These are phyloP conservation scores for Hyperoplus lanceolatus DNA, from an alignment of 2,797 vertebrate species.

Conservation along the genomic window DNA sequence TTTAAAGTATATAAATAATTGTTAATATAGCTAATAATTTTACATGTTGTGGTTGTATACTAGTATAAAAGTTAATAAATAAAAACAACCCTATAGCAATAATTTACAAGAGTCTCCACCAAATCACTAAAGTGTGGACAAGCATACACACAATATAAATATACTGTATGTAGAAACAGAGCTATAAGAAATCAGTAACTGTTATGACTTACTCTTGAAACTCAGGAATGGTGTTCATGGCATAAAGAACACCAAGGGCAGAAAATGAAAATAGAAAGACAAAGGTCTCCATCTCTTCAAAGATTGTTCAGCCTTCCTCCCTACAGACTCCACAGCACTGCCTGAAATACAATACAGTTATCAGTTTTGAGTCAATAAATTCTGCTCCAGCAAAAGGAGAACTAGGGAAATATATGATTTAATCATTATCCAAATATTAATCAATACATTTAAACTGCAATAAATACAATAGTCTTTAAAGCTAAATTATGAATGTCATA, in stretches of 20 bases:
- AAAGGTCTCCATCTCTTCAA: constrained; percentile 77
- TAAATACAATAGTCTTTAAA: not conserved
- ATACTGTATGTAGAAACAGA: not conserved
- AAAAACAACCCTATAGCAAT: not conserved
- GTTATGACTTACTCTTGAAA: constrained; percentile 89
- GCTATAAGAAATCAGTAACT: constrained; percentile 22
- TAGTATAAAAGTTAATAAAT: not conserved
- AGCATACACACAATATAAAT: too few species aligned
- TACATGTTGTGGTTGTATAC: not conserved
- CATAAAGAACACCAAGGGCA: constrained; percentile 87
- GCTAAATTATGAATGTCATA: constrained; percentile 4
- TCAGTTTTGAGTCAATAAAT: not conserved
- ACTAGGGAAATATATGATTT: constrained; percentile 7
- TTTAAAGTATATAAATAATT: not conserved
- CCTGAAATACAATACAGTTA: constrained; percentile 38
- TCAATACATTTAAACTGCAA: too few species aligned
- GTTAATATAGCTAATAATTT: not conserved
- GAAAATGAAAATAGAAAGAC: constrained; percentile 88
- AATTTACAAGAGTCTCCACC: not conserved
- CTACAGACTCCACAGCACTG: constrained; percentile 36
- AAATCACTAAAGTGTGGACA: not conserved
- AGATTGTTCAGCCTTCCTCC: constrained; percentile 17
- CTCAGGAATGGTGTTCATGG: constrained; percentile 81
- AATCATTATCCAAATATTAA: not conserved
- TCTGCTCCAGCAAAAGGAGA: not conserved